phyloP scores from a whole-genome alignment of 2,888 invertebrate genomes.

The Laspeyria flexula region DNA sequence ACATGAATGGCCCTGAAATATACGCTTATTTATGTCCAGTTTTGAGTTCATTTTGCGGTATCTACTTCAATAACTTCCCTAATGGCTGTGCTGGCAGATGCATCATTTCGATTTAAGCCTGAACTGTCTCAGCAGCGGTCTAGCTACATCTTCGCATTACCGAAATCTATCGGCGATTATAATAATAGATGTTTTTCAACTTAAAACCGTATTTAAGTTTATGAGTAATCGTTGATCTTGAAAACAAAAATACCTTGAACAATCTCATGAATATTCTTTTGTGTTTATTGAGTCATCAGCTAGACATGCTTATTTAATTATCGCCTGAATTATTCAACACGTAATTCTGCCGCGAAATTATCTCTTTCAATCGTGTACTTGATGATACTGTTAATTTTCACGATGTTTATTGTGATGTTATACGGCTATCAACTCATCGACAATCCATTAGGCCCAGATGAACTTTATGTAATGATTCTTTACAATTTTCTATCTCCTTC shows the following conservation, averaged over 20 bases:
- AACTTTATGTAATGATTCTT: no score
- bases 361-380: neutral
- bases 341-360: neutral
- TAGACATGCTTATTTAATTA: constrained; percentile 1
- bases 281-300: neutral
- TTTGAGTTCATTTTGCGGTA: no score
- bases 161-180: neutral
- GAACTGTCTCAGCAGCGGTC: no score
- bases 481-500: no score
- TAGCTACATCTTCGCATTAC: no score
- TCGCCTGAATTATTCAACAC: neutral
- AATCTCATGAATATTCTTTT: neutral
- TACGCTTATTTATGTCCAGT: no score
- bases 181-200: neutral
- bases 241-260: neutral
- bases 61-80: no score
- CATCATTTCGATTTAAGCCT: no score
- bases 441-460: no score
- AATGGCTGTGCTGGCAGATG: no score
- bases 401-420: neutral
- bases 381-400: neutral
- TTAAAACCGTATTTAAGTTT: neutral
- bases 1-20: no score
- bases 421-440: neutral
- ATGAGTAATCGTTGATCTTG: neutral